These are phyloP conservation scores for Aphrophora alni DNA, from an alignment of 2,888 invertebrate species.

Conservation along the genomic window DNA sequence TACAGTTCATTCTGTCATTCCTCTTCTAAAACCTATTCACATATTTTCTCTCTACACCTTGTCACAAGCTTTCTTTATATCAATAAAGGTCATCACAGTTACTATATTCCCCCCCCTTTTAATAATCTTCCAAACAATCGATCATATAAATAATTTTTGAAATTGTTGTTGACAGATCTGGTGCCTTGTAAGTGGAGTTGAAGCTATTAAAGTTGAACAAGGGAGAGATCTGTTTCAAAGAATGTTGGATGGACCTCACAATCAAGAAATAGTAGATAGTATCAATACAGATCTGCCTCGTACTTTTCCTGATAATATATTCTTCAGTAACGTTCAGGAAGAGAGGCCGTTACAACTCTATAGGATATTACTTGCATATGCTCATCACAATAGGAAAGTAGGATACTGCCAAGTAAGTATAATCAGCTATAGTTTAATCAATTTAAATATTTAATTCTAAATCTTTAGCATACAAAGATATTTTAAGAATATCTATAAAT, in stretches of 20 bases:
- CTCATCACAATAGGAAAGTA: slow-evolving; percentile 83
- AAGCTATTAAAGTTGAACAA: slow-evolving; percentile 67
- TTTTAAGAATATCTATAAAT: too few relatives aligned
- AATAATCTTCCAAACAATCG: too few relatives aligned
- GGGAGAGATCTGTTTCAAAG: slow-evolving; percentile 59
- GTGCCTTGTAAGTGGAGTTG: slow-evolving; percentile 86
- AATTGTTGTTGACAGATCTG: slow-evolving; percentile 77
- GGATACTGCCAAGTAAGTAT: slow-evolving; percentile 82
- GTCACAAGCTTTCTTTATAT: too few relatives aligned
- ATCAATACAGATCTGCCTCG: slow-evolving; percentile 90
- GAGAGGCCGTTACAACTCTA: slow-evolving; percentile 78
- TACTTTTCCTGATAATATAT: slow-evolving; percentile 95
- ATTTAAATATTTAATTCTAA: too few relatives aligned
- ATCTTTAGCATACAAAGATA: too few relatives aligned
- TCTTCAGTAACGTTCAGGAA: slow-evolving; percentile 77
- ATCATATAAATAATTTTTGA: too few relatives aligned
- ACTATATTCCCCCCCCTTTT: too few relatives aligned
- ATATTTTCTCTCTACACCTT: too few relatives aligned
- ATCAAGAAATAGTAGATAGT: slow-evolving; percentile 75
- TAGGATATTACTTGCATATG: slow-evolving; percentile 87
- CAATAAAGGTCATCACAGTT: too few relatives aligned
- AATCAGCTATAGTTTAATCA: not conserved
- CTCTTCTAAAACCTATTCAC: too few relatives aligned
- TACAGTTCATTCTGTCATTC: too few relatives aligned
- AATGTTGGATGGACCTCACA: slow-evolving; percentile 72